Evolutionary conservation across 2,797 vertebrate species (phyloP), one percentile per base, ranked within the genome.

Genomic region (Danio kyathit): DNA sequence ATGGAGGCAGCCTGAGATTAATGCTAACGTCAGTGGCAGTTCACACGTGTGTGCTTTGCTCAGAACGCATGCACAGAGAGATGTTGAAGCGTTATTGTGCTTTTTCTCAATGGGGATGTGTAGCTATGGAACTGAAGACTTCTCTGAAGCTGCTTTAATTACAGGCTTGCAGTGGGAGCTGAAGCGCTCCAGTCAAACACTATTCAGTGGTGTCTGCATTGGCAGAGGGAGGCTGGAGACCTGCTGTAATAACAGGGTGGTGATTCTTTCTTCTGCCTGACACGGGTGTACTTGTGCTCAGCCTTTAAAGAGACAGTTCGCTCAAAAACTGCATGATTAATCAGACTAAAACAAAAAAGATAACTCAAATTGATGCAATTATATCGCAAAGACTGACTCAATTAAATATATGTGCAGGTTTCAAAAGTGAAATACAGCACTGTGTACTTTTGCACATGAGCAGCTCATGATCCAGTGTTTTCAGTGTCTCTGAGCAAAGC

Each of bases 201-300:
- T 73, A 88, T 46, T 64, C 78, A 84, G 69, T 79, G 80, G 81
- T 74, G 79, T 74, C 69, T 43, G 74, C 61, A 4, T 16, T 21
- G 57, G 19, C 54, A 41, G 41, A 75, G 46, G 44, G 29, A 82
- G 80, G 57, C 83, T 14, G 73, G 85, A 82, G 49, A n/a, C 54
- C 2, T 61, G 76, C 57, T 79, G 38, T 91, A 88, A 90, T 90
- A 87, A 86, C 87, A 86, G 71, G 87, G 66, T 84, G 69, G 70
- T 41, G 49, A 16, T 38, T 88, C 61, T 72, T 65, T 81, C 10
- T 83, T 77, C 63, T 74, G 82, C 57, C n/a, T 67, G 57, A 44
- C 40, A 16, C 7, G 40, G 59, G 64, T 69, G 11, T 57, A 17
- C 51, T 77, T 57, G 29, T 52, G 29, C 59, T 83, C 59, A 74